phyloP scores from a whole-genome alignment of 1,140 invertebrate genomes.

The Gyrodactylus salaris region DNA sequence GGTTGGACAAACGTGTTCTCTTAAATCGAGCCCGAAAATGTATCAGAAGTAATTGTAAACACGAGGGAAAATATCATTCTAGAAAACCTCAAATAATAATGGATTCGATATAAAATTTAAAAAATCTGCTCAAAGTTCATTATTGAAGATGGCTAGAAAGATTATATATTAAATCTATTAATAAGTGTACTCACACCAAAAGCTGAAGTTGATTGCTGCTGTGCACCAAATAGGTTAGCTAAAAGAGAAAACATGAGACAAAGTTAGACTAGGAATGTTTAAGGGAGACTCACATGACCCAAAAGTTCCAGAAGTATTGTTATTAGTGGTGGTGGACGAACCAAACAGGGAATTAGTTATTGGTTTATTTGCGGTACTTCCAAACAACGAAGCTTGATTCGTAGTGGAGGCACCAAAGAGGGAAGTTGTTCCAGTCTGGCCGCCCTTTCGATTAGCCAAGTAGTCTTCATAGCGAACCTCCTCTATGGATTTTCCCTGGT shows the following conservation, averaged over 20 bases:
- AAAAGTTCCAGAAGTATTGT: no score
- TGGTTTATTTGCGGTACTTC: not conserved
- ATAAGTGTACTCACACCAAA: not conserved
- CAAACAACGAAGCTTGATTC: not conserved
- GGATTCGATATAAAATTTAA: no score
- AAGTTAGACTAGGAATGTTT: not conserved
- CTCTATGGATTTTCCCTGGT: conserved; percentile 37
- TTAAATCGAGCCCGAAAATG: no score
- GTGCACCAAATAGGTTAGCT: not conserved
- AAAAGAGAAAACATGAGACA: not conserved
- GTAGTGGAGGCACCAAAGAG: not conserved
- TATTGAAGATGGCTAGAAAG: not conserved
- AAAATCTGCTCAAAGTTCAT: not conserved
- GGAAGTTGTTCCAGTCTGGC: not conserved
- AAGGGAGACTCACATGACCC: not conserved
- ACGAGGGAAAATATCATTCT: no score
- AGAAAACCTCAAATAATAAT: no score
- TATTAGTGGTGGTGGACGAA: not conserved
- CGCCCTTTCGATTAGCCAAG: conserved; percentile 34
- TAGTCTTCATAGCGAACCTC: conserved; percentile 76
- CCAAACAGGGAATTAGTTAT: not conserved
- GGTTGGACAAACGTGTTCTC: no score
- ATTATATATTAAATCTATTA: not conserved
- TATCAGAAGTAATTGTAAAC: no score
- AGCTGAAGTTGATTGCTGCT: not conserved